phyloP scores from a whole-genome alignment of 2,113 vertebrate species.

The Syngnathus floridae region DNA sequence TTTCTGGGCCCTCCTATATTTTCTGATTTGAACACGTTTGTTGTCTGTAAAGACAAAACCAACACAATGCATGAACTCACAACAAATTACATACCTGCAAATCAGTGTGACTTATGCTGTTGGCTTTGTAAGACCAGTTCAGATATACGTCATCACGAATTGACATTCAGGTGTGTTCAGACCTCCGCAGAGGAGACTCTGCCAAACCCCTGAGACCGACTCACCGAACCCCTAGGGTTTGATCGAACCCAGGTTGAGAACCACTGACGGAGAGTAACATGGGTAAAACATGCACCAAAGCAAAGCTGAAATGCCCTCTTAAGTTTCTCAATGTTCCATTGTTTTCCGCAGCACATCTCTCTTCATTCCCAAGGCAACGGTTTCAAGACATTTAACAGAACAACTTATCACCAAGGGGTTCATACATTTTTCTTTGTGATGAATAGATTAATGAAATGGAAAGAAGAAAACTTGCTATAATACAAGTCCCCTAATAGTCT shows the following conservation, averaged over 20 bases:
- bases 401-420: conserved; percentile 42
- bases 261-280: not conserved
- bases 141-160: too few relatives aligned
- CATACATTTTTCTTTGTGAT: conserved; percentile 58
- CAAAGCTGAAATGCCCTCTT: not conserved
- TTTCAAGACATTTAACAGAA: conserved; percentile 46
- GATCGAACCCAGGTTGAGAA: too few relatives aligned
- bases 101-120: too few relatives aligned
- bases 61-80: too few relatives aligned
- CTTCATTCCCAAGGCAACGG: conserved; percentile 24
- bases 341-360: conserved; percentile 21
- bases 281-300: not conserved
- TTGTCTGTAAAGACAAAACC: conserved; percentile 20
- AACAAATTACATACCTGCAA: too few relatives aligned
- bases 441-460: conserved; percentile 57
- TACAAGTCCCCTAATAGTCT: conserved; percentile 32
- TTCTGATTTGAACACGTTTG: conserved; percentile 39
- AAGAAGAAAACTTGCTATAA: conserved; percentile 44
- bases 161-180: too few relatives aligned
- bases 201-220: too few relatives aligned
- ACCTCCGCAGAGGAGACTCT: too few relatives aligned
- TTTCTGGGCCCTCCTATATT: conserved; percentile 22
- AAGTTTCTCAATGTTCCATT: conserved; percentile 16
- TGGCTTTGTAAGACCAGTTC: too few relatives aligned
- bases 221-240: too few relatives aligned